Base-by-base conservation (phyloP, 2,797 vertebrate genomes). In the Capromys pilorides region DNA sequence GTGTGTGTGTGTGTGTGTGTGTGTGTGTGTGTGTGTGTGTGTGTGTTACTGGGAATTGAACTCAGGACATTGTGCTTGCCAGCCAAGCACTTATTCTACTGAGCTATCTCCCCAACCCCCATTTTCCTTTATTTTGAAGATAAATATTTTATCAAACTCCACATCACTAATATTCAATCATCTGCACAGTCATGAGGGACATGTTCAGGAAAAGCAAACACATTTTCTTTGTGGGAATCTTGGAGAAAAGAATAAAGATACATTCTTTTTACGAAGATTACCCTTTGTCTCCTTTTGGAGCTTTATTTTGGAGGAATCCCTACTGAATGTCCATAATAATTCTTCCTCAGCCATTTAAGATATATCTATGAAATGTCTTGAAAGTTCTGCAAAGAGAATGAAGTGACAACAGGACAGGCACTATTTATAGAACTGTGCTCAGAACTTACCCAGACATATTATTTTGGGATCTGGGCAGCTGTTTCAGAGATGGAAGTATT, bases 381-480 rank as follows among this genome's bases (percentile, higher is more conserved):
- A 94, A 93, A 95, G 86, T 73, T 57, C 41, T 81, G 67, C 88
- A 79, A 66, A 88, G 91, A 85, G 90, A 87, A 67, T 33, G 28
- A 88, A 19, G 21, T 51, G 81, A 90, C 71, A 79, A 73, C 3
- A 77, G 77, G 6, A 31, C 62, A 22, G 22, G 7, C 41, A 31
- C 73, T 90, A 79, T 45, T 92, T 84, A 59, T 90, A 51, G 90
- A 84, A 45, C 24, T 64, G 14, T 59, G 62, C 79, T 54, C 2
- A 67, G 62, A 88, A 36, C 28, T 64, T 39, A 73, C n/a, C 33
- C 45, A 66, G 78, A 26, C 54, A 45, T 16, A 14, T 67, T 84
- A 73, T 88, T 96, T 79, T 16, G 54, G 81, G 61, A 39, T 66
- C 49, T 75, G 7, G 66, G 16, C 5, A 64, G 59, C 4, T 64